Percentiles rank a stretch among this genome's conserved stretches.
Conservation (phyloP, 2,797 vertebrate species). For the Chelonia mydas region DNA sequence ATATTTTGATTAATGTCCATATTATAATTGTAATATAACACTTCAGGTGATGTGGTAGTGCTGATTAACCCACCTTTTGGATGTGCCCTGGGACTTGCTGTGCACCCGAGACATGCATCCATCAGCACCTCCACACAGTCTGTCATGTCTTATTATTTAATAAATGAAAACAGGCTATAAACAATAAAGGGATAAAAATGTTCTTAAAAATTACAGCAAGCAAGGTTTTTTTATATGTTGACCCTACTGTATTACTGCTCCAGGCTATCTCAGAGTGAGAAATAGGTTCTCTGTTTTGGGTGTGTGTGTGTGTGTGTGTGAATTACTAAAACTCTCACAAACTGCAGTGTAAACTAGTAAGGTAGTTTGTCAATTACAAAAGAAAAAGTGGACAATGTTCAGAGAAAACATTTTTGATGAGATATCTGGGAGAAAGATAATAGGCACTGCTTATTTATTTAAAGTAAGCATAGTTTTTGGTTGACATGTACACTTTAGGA, state of each 20-base stretch:
- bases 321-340: constrained; percentile 18
- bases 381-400: neutral
- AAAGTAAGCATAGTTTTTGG: constrained; percentile 55
- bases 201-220: neutral
- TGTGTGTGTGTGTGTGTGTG: neutral
- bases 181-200: neutral
- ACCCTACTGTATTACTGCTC: constrained; percentile 31
- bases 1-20: neutral
- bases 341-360: constrained; percentile 4
- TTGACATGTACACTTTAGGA: constrained; percentile 49
- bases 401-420: constrained; percentile 49
- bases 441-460: constrained; percentile 46
- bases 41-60: neutral
- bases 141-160: neutral
- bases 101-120: neutral
- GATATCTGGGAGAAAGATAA: constrained; percentile 37
- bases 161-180: neutral
- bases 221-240: neutral
- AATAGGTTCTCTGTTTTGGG: constrained; percentile 59
- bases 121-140: neutral
- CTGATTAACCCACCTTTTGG: neutral
- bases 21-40: neutral
- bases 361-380: constrained; percentile 24
- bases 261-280: constrained; percentile 35
- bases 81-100: neutral